Evolutionary conservation across 1,140 invertebrate genomes (phyloP), one percentile per base, ranked within the genome.

Genomic region (Diachasma alloeum): DNA sequence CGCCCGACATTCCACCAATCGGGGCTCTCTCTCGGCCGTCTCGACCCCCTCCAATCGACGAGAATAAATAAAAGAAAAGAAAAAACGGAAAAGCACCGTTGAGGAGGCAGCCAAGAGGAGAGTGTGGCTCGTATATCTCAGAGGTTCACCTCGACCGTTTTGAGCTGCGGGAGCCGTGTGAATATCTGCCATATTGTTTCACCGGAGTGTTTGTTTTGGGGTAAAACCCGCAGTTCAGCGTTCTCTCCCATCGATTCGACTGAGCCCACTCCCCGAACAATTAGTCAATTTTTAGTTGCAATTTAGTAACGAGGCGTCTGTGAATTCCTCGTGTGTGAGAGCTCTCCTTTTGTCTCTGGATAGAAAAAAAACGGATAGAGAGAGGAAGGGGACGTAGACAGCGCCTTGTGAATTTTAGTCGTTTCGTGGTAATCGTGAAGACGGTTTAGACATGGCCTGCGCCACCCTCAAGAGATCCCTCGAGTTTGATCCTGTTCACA

Each of bases 401-500:
- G 72, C 72, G 72, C 72, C 72, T 74, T 74, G 72, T 67, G 31
- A 10, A 19, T 68, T 39, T 67, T 31, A 31, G 31, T 24, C 56
- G 66, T 79, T 82, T 80, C 79, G 76, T 83, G 68, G 74, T 77
- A 78, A 44, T 75, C 81, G 73, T 72, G 78, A 83, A 79, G 48
- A 53, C 37, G 78, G 73, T 78, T 39, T 31, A 91, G 92, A 92
- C 91, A 98, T 98, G 97, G 97, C 97, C 91, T 98, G 97, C 92
- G 96, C 96, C 89, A 98, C 97, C 83, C 91, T 97, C 75, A 98
- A 98, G 92, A 93, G 97, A 88, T 94, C 94, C 85, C 92, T 97
- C 84, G 97, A 98, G 88, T 98, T 97, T 93, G 97, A 98, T 90
- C 94, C 96, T 37, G 93, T 97, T 75, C 92, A 95, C 82, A 94